Percentiles rank a stretch among this genome's conserved stretches.
Conservation (phyloP, 2,113 vertebrate species). For the Cephalopterus ornatus region DNA sequence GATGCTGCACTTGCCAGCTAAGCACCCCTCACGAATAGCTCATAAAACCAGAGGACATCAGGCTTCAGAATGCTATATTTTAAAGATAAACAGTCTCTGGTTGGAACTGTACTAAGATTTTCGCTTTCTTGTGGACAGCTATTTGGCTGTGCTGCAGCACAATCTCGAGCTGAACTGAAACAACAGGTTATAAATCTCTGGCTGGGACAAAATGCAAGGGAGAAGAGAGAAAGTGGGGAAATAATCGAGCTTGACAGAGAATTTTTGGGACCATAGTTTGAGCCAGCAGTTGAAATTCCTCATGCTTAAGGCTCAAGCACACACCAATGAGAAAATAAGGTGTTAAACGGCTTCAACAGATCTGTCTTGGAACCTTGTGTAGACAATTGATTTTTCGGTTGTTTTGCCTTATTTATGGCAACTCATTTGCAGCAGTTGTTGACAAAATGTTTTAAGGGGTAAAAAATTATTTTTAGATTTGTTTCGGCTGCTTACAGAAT, state of each 20-base stretch:
- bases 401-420: background rate
- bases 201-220: background rate
- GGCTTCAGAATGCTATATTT: background rate
- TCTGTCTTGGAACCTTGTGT: background rate
- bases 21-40: slow-evolving; percentile 6
- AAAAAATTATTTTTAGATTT: background rate
- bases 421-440: background rate
- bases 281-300: background rate
- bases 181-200: background rate
- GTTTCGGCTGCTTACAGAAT: background rate
- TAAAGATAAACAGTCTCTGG: background rate
- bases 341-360: background rate
- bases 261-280: background rate
- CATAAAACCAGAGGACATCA: background rate
- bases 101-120: background rate
- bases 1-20: slow-evolving; percentile 40
- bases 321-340: background rate
- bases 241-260: background rate
- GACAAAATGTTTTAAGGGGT: background rate
- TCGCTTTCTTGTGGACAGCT: background rate
- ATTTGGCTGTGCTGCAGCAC: background rate
- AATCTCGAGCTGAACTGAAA: background rate
- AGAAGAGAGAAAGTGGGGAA: background rate
- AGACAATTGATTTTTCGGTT: background rate
- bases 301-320: background rate